Conservation (phyloP, 2,113 vertebrate species). For the Daboia siamensis region DNA sequence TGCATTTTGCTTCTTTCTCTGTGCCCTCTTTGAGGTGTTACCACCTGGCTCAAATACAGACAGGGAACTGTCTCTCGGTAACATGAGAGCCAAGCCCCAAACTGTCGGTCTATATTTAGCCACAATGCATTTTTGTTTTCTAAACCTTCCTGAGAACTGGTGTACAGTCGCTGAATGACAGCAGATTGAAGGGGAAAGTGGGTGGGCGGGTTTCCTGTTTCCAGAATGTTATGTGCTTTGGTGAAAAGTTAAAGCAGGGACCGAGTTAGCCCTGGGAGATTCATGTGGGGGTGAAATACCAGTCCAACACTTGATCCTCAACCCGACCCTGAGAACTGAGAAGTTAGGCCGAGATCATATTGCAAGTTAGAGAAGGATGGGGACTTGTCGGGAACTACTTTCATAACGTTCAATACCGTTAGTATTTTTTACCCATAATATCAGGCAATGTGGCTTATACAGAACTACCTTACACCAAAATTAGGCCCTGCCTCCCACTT, state of each 20-base stretch:
- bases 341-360: neutral
- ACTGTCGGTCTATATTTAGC: slow-evolving; percentile 65
- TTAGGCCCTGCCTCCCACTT: neutral
- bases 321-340: neutral
- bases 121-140: slow-evolving; percentile 48
- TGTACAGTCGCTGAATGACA: slow-evolving; percentile 25
- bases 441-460: neutral
- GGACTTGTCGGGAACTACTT: slow-evolving; percentile 9
- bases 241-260: slow-evolving; percentile 31
- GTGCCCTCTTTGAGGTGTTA: slow-evolving; percentile 36
- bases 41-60: slow-evolving; percentile 39
- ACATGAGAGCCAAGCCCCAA: slow-evolving; percentile 55
- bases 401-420: neutral
- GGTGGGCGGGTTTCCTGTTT: slow-evolving; percentile 6
- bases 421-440: neutral
- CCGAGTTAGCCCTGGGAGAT: neutral
- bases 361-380: neutral
- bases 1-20: neutral
- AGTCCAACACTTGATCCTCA: neutral
- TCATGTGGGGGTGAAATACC: neutral
- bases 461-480: neutral
- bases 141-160: slow-evolving; percentile 39
- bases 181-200: neutral
- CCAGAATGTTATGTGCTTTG: neutral
- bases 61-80: slow-evolving; percentile 56